phyloP scores from a whole-genome alignment of 1,140 invertebrate species.

The Homalodisca vitripennis region DNA sequence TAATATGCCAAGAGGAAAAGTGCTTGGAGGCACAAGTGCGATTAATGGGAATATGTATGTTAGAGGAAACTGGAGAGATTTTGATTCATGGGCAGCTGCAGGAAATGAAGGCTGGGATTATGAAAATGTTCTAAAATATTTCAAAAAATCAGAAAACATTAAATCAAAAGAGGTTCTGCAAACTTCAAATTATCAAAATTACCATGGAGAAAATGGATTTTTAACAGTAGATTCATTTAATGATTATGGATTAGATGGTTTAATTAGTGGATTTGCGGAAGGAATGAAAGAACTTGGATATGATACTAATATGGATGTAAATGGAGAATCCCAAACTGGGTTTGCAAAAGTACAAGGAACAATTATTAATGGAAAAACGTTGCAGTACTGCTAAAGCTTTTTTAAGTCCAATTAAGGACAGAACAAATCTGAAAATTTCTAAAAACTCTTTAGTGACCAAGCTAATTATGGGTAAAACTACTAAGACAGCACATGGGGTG shows the following conservation, averaged over 20 bases:
- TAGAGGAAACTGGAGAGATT: constrained; percentile 85
- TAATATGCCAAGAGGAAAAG: constrained; percentile 72
- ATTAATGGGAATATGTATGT: constrained; percentile 96
- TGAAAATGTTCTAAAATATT: constrained; percentile 81
- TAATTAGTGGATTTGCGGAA: constrained; percentile 41
- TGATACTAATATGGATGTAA: constrained; percentile 52
- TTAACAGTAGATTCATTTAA: constrained; percentile 38
- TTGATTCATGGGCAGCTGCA: constrained; percentile 82
- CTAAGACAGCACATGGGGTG: constrained; percentile 73
- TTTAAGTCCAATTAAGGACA: constrained; percentile 60
- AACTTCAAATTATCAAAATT: constrained; percentile 44
- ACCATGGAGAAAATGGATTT: constrained; percentile 43
- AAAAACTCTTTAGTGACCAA: constrained; percentile 65
- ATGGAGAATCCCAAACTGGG: constrained; percentile 52
- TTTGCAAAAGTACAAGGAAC: constrained; percentile 50
- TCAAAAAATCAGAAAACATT: constrained; percentile 78
- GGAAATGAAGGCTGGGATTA: constrained; percentile 92
- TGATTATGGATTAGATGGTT: constrained; percentile 54
- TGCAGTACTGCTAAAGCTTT: constrained; percentile 74
- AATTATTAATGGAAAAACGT: constrained; percentile 65
- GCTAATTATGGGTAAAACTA: constrained; percentile 67
- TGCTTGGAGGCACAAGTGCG: constrained; percentile 91
- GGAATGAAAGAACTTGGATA: constrained; percentile 49
- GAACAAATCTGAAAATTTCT: constrained; percentile 64
- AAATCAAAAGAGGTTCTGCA: constrained; percentile 43